Evolutionary conservation across 1,140 invertebrate species (phyloP).

Genomic region (Chymomyza costata): DNA sequence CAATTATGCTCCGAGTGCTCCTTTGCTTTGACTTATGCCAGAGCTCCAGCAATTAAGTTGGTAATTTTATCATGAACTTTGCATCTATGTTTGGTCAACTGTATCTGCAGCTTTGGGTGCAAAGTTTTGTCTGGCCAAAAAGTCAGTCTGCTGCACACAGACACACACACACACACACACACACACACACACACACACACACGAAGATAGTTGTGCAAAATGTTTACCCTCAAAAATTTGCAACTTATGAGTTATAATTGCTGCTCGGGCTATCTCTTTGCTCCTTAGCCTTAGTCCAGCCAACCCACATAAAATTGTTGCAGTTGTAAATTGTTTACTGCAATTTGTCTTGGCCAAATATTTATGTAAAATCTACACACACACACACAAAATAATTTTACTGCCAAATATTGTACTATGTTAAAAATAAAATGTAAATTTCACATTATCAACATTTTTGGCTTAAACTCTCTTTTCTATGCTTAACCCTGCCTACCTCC

Average conservation of each 20-base stretch:
- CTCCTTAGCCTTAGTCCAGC: slow-evolving; percentile 15
- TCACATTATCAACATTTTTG: slow-evolving; percentile 42
- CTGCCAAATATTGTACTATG: slow-evolving; percentile 31
- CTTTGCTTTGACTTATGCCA: slow-evolving; percentile 36
- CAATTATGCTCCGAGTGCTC: slow-evolving; percentile 38
- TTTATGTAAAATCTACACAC: slow-evolving; percentile 31
- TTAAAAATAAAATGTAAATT: slow-evolving; percentile 46
- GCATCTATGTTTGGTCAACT: slow-evolving; percentile 49
- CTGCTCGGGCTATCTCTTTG: slow-evolving; percentile 15
- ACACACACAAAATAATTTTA: slow-evolving; percentile 27
- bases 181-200: slow-evolving; percentile 4
- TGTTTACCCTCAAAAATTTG: slow-evolving; percentile 44
- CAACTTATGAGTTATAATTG: slow-evolving; percentile 61
- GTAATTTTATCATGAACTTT: slow-evolving; percentile 72
- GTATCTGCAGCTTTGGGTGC: slow-evolving; percentile 8
- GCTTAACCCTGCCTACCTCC: neutral
- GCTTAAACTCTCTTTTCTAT: no score
- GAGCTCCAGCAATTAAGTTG: slow-evolving; percentile 57
- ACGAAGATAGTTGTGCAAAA: slow-evolving; percentile 6
- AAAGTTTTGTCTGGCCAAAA: neutral
- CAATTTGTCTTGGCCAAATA: slow-evolving; percentile 69
- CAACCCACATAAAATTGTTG: slow-evolving; percentile 53
- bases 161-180: slow-evolving; percentile 3
- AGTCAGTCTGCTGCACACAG: neutral
- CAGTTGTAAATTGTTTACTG: slow-evolving; percentile 69